Base-by-base conservation (phyloP, 2,797 vertebrate species). In the Moxostoma hubbsi region DNA sequence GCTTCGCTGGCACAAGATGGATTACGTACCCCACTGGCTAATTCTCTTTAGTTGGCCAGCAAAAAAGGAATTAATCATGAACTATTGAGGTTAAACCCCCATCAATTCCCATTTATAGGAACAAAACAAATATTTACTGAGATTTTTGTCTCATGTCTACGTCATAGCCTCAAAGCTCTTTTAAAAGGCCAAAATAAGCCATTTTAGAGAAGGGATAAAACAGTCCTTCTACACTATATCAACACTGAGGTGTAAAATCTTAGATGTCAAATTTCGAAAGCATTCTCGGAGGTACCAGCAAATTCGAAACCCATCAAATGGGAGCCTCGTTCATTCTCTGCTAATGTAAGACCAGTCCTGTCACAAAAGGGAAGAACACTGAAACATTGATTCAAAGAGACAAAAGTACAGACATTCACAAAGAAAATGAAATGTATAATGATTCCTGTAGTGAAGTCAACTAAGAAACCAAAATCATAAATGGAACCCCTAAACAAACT, bases 1-100 rank as follows among this genome's bases (percentile, higher is more conserved):
- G 75, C 70, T 57, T 51, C 54, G 11, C 74, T 57, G 72, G 64
- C 79, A 57, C 55, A 63, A 81, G 61, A 71, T 64, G 81, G 81
- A 89, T 88, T 89, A 89, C 80, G 64, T 86, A 81, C 59, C 77
- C 55, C 64, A 61, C 61, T 55, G 80, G 77, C 50, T 85, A 83
- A 87, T 83, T 76, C 73, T 73, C 59, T 47, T 73, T 69, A 80
- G 70, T 46, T 71, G 61, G 81, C 53, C 77, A 73, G 78, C 63
- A 69, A 75, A 82, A 58, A 18, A 69, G 53, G 59, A 84, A 82
- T 82, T 80, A 86, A 85, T 85, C 74, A 73, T 61, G 50, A 82
- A 51, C 12, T 11, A 75, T 43, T 70, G 64, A 76, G 64, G 73
- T 63, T 65, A 62, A 80, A 73, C 46, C 36, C 46, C 47, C 69